Base-by-base conservation (phyloP, 1,140 invertebrate species). In the Planococcus citri region DNA sequence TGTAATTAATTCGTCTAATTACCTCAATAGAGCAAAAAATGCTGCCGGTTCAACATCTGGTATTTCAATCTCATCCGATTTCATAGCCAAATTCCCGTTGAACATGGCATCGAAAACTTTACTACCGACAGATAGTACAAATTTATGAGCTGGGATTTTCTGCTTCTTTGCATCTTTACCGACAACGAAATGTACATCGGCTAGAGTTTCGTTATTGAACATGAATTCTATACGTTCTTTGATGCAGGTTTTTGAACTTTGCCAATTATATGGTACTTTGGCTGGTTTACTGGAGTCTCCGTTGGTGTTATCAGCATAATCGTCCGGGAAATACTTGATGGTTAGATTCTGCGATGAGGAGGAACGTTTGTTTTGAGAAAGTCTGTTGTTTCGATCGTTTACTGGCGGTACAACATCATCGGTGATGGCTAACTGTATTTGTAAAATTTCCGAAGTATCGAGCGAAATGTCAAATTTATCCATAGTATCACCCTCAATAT, bases 21-120 rank as follows among this genome's bases (percentile, higher is more conserved):
- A 87, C 73, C 79, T 83, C 21, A 89, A 78, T 25, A 89, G 80
- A 72, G 86, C 84, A 51, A 88, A 75, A 77, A 89, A 89, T 22
- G 90, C 89, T 38, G 85, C 83, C 0, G 90, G 89, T 76, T 94
- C 90, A 8, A 92, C 88, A 80, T 93, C 90, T 17, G 90, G 90
- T 58, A 93, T 79, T 76, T 91, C 88, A 68, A 92, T 88, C 74
- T 90, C 86, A 58, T 85, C 82, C 25, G 87, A 85, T 68, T 82
- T 80, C 14, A 85, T 85, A 0, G 87, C 84, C 71, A 86, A 74
- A 8, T 83, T 85, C 41, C 90, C 87, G 77, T 92, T 91, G 75
- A 94, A 93, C 88, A 93, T 91, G 8, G 89, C 89, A 79, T 93
- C 89, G 78, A 93, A 93, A 1, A 93, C 90, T 2, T 88, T 87